Conservation (phyloP, 2,888 invertebrate genomes). For the Eupithecia insigniata region DNA sequence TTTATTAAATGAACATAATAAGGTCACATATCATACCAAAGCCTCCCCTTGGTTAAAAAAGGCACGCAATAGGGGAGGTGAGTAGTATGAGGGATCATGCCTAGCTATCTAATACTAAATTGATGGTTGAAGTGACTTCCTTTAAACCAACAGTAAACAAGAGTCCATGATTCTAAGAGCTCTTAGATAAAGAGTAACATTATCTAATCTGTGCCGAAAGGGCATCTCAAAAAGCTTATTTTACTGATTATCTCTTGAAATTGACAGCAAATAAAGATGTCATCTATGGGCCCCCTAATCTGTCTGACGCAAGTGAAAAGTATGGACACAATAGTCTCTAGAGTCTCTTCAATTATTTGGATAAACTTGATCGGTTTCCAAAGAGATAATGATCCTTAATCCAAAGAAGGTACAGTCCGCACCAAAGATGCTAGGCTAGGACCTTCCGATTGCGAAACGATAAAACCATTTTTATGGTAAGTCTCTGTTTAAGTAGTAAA, state of each 20-base stretch:
- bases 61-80: background rate
- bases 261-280: background rate
- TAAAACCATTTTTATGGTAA: background rate
- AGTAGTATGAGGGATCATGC: background rate
- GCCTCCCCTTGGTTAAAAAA: background rate
- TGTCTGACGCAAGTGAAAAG: background rate
- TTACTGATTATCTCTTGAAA: background rate
- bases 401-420: constrained; percentile 20
- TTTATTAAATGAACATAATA: background rate
- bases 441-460: background rate
- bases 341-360: constrained; percentile 14
- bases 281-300: background rate
- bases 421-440: background rate
- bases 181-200: background rate
- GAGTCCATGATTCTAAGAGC: background rate
- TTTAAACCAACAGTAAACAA: background rate
- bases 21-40: too few relatives aligned
- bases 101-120: background rate
- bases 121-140: background rate
- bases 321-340: background rate
- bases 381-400: constrained; percentile 26
- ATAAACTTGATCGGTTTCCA: constrained; percentile 28
- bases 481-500: background rate
- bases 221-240: background rate
- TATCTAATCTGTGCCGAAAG: background rate